A percentile compares a stretch with the other conserved stretches of the same genome.
Conservation (phyloP, 2,797 vertebrate genomes). For the Eulemur mongoz region DNA sequence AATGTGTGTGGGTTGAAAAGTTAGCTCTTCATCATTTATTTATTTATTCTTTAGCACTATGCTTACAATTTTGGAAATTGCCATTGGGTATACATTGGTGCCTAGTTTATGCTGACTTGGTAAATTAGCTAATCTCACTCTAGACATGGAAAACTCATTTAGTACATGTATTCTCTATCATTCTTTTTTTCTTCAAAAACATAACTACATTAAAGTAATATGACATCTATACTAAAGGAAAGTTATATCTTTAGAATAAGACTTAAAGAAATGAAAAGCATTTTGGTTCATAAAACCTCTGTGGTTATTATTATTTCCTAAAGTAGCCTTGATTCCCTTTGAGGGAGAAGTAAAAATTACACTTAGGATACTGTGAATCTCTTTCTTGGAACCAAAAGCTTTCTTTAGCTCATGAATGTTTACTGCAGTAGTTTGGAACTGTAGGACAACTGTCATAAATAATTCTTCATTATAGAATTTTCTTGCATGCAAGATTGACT, state of each 20-base stretch:
- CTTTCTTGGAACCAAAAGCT: neutral
- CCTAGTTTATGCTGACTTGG: neutral
- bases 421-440: neutral
- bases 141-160: neutral
- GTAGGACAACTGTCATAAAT: neutral
- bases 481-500: neutral
- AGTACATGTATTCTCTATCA: neutral
- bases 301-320: conserved; percentile 5
- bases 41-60: neutral
- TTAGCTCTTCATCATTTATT: neutral
- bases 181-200: neutral
- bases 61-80: neutral
- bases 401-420: neutral
- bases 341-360: neutral
- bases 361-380: neutral
- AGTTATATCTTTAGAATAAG: neutral
- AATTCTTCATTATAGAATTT: conserved; percentile 3
- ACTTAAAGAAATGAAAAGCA: conserved; percentile 10
- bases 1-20: neutral
- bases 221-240: neutral
- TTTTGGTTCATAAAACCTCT: neutral
- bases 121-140: neutral
- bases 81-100: neutral
- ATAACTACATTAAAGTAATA: conserved; percentile 14
- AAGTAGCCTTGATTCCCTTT: neutral